Evolutionary conservation across 2,888 invertebrate genomes (phyloP), one percentile per base, ranked within the genome.

Genomic region (Apotomis turbidana): DNA sequence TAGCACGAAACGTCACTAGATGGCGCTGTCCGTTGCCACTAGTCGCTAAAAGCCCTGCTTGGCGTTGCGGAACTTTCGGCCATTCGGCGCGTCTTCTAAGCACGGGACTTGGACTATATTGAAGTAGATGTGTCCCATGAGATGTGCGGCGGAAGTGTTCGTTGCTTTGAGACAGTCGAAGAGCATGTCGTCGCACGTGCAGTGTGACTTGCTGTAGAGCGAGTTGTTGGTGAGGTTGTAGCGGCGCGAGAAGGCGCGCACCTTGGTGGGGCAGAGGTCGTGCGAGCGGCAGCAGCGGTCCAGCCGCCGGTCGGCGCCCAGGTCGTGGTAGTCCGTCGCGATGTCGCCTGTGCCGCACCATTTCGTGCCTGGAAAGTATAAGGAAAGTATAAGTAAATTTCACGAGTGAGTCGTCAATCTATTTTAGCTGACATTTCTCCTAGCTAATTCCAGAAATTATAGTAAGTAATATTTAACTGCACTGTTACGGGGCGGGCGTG

Each of bases 301-400:
- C 79, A 97, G 95, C 49, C 92, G 90, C 62, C 91, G 83, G 81
- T 96, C 96, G 0, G 95, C 93, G 55, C 98, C 98, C 76, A 98
- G 93, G 89, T 98, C 98, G 87, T 96, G 96, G 90, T 97, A 98
- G 83, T 96, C 95, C 27, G 94, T 91, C 0, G 98, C 98, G 78
- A 97, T 95, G 87, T 98, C 98, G 0, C 98, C 98, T 0, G 97
- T 96, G 15, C 98, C 98, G 83, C 98, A 98, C 97, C 97, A 98
- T 87, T 97, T 97, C 54, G 97, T 98, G 75, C 97, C 97, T 97
- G 85, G 0, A 87, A 87, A 41, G 3, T 57, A 64, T 27, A 52
- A 61, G 9, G 61, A 12, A 15, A 57, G n/a, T n/a, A n/a, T n/a
- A n/a, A n/a, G 27, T 27, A 27, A 27, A 27, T 27, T 27, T 27